Base-by-base conservation (phyloP, 37 sponge, comb jelly and placozoan species). In the Agelas oroides region DNA sequence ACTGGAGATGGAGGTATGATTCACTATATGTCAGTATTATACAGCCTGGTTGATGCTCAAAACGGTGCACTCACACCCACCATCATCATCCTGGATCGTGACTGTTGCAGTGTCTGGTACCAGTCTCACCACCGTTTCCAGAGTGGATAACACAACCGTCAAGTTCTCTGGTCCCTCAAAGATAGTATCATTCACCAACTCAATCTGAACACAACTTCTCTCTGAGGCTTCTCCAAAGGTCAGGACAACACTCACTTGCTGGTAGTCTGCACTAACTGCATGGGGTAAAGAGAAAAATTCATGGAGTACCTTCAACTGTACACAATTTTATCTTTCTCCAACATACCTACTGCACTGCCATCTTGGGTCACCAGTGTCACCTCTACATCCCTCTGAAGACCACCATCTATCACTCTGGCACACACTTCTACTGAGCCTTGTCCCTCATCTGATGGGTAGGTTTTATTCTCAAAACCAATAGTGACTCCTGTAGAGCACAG, bases 351-450 rank as follows among this genome's bases (percentile, higher is more conserved):
- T 12, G 46, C 46, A 46, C 46, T 67, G 32, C 30, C 69, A 32
- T 67, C 69, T 31, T 19, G 19, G 69, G 31, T 67, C 2, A 31
- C 20, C 32, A 67, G 69, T 19, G 31, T 32, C n/a, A 67, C n/a
- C 30, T 25, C 28, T 5, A 67, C 69, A 33, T 19, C 35, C 69
- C 69, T 67, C 2, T 31, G 34, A 19, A 71, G 73, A 20, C 20
- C 23, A 27, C 73, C 73, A 23, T 3, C 2, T 2, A 41, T 41
- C 16, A 71, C 15, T 19, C 33, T 46, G 19, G 53, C 73, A 71
- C 53, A 38, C 46, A 71, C 73, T 46, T 38, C 53, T 14, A 71
- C 18, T 18, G 24, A n/a, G 53, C 73, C 73, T 38, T 71, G 41
- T 23, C 37, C 46, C 46, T 46, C 73, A 6, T 19, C 21, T 46